Base-by-base conservation (phyloP, 2,888 invertebrate genomes). In the Zhengitettix transpicula region DNA sequence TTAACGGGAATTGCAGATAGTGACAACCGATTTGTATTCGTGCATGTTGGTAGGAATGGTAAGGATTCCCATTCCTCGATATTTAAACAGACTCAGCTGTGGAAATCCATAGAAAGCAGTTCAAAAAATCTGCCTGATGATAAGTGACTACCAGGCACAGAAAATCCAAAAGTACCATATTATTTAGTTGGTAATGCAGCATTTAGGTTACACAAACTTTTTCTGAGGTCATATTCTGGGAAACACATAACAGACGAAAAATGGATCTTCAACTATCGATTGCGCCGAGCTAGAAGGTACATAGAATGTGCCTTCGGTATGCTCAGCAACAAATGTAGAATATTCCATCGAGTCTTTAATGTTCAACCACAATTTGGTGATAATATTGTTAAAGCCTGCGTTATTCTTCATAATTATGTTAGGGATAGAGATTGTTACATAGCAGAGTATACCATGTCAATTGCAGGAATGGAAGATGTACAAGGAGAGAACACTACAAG, bases 301-400 rank as follows among this genome's bases (percentile, higher is more conserved):
- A 65, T 68, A 47, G 67, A 70, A 62, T 67, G 67, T 59, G 62
- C 66, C 54, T 71, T 71, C 66, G 69, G 68, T 53, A 70, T 71
- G 62, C 62, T 52, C 14, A 15, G n/a, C n/a, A 52, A 52, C 15
- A 52, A 52, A 10, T 52, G 52, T 15, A 15, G 15, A 55, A 68
- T 69, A 59, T 67, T 67, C 55, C 65, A 67, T 57, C 64, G 68
- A 56, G 63, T 69, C 15, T 44, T 62, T 9, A 52, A 52, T 15
- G 52, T 52, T 52, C 14, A 52, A 11, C 11, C 11, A 52, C 16
- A 52, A 5, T 52, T 52, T 16, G 52, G 16, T 15, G 15, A 5
- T 16, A 17, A 52, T 11, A 52, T 16, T 10, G 17, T 52, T n/a
- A 52, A 52, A 15, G 16, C 52, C 3, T 52, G 52, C 17, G 5